phyloP scores from a whole-genome alignment of 2,797 vertebrate species.

The Hemitrygon akajei region DNA sequence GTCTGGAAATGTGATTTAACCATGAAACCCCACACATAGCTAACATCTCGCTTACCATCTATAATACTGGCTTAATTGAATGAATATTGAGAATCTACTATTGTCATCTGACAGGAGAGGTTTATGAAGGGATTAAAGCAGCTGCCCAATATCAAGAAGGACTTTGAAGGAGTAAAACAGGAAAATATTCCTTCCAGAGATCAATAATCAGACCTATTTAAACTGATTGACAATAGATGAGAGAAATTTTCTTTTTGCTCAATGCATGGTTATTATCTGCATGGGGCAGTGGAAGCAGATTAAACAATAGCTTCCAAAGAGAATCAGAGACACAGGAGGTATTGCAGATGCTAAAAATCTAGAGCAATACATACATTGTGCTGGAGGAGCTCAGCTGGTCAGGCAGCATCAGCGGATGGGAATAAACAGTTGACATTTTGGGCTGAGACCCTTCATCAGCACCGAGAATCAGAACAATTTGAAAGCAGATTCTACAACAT shows the following conservation, averaged over 20 bases:
- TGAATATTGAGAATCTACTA: background rate
- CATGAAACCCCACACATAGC: background rate
- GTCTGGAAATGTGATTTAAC: conserved; percentile 3
- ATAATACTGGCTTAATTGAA: background rate
- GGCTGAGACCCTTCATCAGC: too few species aligned
- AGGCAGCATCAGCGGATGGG: too few species aligned
- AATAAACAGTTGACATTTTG: too few species aligned
- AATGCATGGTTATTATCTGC: background rate
- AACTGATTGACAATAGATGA: background rate
- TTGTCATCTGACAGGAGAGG: background rate
- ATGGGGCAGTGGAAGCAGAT: too few species aligned
- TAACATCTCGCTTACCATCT: background rate
- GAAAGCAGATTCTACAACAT: too few species aligned
- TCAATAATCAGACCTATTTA: background rate
- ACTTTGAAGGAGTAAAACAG: background rate
- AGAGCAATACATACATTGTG: too few species aligned
- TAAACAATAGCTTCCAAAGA: too few species aligned
- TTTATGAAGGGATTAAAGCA: background rate
- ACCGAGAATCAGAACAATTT: too few species aligned
- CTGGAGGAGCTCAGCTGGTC: too few species aligned
- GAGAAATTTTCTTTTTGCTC: background rate
- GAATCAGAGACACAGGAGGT: too few species aligned
- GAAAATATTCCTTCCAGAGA: background rate
- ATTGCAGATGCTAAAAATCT: too few species aligned
- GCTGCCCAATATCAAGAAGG: background rate